These are phyloP conservation scores for Euborellia annulipes DNA, from an alignment of 1,140 invertebrate species.

Conservation along the genomic window DNA sequence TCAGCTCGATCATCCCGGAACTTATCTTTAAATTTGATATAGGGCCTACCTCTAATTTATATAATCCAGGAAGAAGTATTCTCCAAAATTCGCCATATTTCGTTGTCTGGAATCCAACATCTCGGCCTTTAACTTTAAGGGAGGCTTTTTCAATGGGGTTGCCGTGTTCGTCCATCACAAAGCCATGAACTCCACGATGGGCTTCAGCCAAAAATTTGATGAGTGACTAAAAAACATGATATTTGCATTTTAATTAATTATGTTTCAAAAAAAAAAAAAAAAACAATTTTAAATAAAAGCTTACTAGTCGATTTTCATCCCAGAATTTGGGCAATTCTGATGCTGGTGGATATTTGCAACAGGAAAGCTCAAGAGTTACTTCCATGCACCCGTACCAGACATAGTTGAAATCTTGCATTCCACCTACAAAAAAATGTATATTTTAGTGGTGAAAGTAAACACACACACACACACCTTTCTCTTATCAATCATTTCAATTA, in stretches of 20 bases:
- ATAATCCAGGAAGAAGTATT: slow-evolving; percentile 65
- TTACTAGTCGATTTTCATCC: slow-evolving; percentile 82
- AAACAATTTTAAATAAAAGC: slow-evolving; percentile 11
- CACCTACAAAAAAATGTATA: slow-evolving; percentile 26
- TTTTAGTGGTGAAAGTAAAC: no score
- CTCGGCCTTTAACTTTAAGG: slow-evolving; percentile 67
- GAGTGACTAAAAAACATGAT: slow-evolving; percentile 40
- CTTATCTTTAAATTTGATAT: no score
- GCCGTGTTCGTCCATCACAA: slow-evolving; percentile 65
- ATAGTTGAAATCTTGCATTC: slow-evolving; percentile 97
- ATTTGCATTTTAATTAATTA: no score
- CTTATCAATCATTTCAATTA: no score
- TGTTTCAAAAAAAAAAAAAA: neutral
- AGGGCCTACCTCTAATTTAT: slow-evolving; percentile 57
- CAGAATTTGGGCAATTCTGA: slow-evolving; percentile 79
- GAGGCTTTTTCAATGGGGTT: slow-evolving; percentile 68
- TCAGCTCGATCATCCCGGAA: no score
- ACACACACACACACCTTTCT: no score
- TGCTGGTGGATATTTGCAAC: slow-evolving; percentile 85
- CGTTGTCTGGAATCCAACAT: slow-evolving; percentile 76
- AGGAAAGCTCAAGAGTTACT: slow-evolving; percentile 91
- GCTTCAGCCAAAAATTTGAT: slow-evolving; percentile 77
- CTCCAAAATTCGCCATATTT: slow-evolving; percentile 90
- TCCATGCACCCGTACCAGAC: slow-evolving; percentile 97
- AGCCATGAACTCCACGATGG: slow-evolving; percentile 68